Evolutionary conservation across 2,797 vertebrate genomes (phyloP).

Genomic region (Craterocephalus amniculus): DNA sequence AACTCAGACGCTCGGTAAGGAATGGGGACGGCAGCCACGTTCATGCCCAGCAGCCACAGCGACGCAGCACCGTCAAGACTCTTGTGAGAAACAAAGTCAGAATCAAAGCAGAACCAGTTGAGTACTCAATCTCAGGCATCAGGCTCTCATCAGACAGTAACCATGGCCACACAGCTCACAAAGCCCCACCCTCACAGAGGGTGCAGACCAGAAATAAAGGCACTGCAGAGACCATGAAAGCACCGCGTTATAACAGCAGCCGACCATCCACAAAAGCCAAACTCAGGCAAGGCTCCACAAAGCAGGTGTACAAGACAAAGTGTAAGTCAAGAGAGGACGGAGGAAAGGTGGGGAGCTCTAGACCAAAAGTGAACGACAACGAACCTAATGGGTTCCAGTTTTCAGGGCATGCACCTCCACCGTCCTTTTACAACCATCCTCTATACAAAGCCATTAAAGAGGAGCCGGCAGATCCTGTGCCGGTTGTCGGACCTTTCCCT

Average conservation of each 20-base stretch:
- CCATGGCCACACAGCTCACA: constrained; percentile 7
- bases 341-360: constrained; percentile 38
- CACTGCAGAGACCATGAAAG: constrained; percentile 41
- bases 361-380: constrained; percentile 33
- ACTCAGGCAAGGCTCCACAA: constrained; percentile 35
- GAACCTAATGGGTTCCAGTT: constrained; percentile 44
- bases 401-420: constrained; percentile 50
- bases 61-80: constrained; percentile 33
- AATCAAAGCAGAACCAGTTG: constrained; percentile 79
- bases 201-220: constrained; percentile 32
- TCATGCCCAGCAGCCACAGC: constrained; percentile 37
- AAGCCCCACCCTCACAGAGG: constrained; percentile 28
- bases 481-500: constrained; percentile 67
- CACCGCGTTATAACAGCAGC: constrained; percentile 70
- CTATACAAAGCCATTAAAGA: constrained; percentile 85
- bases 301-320: constrained; percentile 35
- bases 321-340: constrained; percentile 50
- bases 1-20: constrained; percentile 72
- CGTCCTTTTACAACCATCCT: constrained; percentile 75
- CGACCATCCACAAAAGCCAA: constrained; percentile 60
- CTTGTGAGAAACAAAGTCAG: constrained; percentile 53
- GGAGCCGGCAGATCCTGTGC: constrained; percentile 83
- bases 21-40: constrained; percentile 31
- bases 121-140: constrained; percentile 70
- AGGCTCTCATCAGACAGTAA: constrained; percentile 29